Percentiles rank a stretch among this genome's conserved stretches.
Conservation (phyloP, 2,888 invertebrate species). For the Amaurobius ferox region DNA sequence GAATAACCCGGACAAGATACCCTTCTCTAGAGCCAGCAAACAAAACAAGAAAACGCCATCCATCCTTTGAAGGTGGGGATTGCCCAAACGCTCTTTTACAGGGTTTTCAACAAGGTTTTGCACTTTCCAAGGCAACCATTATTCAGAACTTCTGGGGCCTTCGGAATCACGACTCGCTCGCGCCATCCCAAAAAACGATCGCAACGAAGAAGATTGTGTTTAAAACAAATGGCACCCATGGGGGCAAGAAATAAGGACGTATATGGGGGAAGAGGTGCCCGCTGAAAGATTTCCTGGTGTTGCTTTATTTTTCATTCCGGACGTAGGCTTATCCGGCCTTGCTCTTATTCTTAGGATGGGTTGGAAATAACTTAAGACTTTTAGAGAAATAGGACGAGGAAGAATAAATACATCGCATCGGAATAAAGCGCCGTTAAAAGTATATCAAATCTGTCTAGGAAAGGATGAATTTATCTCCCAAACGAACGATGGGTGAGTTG, state of each 20-base stretch:
- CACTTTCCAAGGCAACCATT: constrained; percentile 64
- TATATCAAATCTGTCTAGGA: not conserved
- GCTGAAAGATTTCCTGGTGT: constrained; percentile 63
- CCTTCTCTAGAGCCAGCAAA: constrained; percentile 38
- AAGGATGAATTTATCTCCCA: too few relatives aligned
- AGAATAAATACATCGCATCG: not conserved
- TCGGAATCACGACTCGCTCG: constrained; percentile 35
- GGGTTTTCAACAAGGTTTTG: constrained; percentile 72
- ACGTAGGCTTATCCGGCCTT: not conserved
- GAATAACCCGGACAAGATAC: constrained; percentile 62
- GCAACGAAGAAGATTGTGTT: constrained; percentile 70
- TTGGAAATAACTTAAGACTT: constrained; percentile 10
- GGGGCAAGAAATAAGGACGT: constrained; percentile 69
- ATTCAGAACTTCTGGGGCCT: constrained; percentile 68
- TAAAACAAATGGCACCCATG: constrained; percentile 69
- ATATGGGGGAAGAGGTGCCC: constrained; percentile 52
- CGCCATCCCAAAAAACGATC: constrained; percentile 66
- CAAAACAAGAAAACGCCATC: constrained; percentile 59
- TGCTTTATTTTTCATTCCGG: constrained; percentile 4
- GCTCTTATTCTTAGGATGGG: not conserved
- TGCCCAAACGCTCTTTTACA: constrained; percentile 52
- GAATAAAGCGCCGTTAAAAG: not conserved
- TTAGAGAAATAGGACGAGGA: not conserved
- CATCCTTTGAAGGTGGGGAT: constrained; percentile 60
- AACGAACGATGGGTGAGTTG: too few relatives aligned